phyloP scores from a whole-genome alignment of 2,113 vertebrate genomes.

The Rhynchomys soricoides region DNA sequence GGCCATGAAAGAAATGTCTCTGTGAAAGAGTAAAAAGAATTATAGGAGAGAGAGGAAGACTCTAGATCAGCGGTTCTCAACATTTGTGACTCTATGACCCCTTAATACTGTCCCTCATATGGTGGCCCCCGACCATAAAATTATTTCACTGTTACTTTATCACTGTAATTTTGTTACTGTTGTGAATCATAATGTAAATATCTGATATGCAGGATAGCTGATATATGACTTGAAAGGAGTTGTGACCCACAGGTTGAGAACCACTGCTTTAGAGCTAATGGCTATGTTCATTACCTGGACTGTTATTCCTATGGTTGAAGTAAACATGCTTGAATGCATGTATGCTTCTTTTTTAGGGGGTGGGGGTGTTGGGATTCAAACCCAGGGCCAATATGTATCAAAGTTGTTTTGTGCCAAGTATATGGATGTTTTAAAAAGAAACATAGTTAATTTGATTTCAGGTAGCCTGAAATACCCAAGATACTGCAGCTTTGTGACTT shows the following conservation, averaged over 20 bases:
- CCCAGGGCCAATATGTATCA: not conserved
- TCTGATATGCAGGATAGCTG: not conserved
- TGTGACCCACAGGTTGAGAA: not conserved
- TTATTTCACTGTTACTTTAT: not conserved
- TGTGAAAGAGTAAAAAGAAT: not conserved
- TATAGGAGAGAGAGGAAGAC: not conserved
- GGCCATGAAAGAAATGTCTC: not conserved
- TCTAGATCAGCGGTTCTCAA: not conserved
- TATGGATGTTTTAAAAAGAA: not conserved
- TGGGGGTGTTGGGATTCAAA: not conserved
- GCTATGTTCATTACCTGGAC: not conserved
- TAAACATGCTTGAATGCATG: not conserved
- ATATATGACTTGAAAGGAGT: not conserved
- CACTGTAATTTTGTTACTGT: not conserved
- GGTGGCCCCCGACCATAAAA: not conserved
- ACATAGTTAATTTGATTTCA: not conserved
- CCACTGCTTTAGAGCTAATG: not conserved
- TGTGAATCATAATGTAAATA: not conserved
- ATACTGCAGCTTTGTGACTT: not conserved
- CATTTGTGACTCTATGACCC: not conserved
- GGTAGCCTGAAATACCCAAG: not conserved
- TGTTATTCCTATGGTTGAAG: not conserved
- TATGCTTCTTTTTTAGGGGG: not conserved
- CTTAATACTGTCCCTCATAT: not conserved
- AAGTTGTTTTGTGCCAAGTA: not conserved